phyloP scores from a whole-genome alignment of 2,888 invertebrate species.

The Ormyrus nitidulus region DNA sequence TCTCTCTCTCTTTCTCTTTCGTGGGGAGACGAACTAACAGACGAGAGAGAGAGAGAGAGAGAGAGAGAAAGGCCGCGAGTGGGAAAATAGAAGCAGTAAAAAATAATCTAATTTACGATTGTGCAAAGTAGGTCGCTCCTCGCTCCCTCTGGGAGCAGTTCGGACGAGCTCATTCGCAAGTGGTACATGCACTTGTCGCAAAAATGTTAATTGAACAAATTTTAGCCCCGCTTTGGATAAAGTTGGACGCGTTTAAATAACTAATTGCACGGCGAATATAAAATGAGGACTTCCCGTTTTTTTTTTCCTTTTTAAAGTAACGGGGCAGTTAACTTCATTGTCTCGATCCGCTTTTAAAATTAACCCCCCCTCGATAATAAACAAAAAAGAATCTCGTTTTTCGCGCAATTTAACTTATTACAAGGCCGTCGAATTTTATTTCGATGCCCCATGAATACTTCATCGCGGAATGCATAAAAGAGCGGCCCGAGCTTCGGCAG shows the following conservation, averaged over 20 bases:
- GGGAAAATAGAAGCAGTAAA: background rate
- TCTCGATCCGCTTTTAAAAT: too few species aligned
- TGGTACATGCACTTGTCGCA: constrained; percentile 18
- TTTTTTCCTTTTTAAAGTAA: too few species aligned
- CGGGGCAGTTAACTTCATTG: too few species aligned
- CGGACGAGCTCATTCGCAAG: constrained; percentile 26
- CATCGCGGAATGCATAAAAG: too few species aligned
- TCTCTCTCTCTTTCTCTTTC: too few species aligned
- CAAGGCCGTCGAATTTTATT: too few species aligned
- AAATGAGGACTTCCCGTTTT: too few species aligned
- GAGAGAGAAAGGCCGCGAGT: constrained; percentile 1
- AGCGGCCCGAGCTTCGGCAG: background rate
- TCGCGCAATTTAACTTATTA: too few species aligned
- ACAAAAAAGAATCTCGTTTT: background rate
- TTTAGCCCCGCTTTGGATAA: too few species aligned
- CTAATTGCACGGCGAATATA: too few species aligned
- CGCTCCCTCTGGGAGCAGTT: background rate
- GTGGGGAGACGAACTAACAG: background rate
- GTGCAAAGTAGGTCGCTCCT: constrained; percentile 17
- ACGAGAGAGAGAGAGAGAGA: background rate
- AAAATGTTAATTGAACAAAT: background rate
- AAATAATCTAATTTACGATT: constrained; percentile 47
- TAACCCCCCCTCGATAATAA: background rate
- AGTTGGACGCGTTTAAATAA: too few species aligned
- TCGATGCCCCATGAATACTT: too few species aligned